Evolutionary conservation across 1,140 invertebrate genomes (phyloP).

Genomic region (Palaemon carinicauda): DNA sequence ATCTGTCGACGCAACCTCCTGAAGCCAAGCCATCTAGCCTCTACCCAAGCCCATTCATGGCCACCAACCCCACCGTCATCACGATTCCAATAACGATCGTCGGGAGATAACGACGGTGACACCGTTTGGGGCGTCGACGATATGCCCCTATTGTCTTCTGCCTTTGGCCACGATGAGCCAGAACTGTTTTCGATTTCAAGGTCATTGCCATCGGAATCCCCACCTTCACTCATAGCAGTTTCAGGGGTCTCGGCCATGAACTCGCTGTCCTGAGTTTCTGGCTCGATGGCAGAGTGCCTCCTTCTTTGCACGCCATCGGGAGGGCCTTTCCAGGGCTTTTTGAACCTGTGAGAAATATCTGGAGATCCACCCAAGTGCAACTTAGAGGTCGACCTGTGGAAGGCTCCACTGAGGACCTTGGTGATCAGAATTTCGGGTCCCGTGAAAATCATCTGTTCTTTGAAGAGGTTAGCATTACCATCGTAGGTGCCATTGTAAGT

Average conservation of each 20-base stretch:
- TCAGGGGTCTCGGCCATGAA: constrained; percentile 1
- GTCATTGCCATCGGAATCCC: constrained; percentile 15
- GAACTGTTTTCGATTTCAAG: not conserved
- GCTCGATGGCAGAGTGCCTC: constrained; percentile 29
- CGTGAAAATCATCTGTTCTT: constrained; percentile 34
- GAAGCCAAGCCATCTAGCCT: constrained; percentile 22
- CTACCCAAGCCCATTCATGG: constrained; percentile 45
- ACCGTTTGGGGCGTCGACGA: not conserved
- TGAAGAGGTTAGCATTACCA: constrained; percentile 51
- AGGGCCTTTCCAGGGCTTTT: not conserved
- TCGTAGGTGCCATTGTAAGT: constrained; percentile 40
- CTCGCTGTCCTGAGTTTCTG: constrained; percentile 21
- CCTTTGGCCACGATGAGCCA: constrained; percentile 18
- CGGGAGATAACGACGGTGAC: constrained; percentile 16
- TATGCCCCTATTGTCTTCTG: not conserved
- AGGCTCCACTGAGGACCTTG: constrained; percentile 9
- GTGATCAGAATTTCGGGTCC: constrained; percentile 30
- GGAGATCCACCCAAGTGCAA: too few relatives aligned
- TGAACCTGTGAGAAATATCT: not conserved
- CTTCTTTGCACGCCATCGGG: not conserved
- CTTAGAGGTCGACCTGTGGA: not conserved
- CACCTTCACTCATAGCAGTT: constrained; percentile 41
- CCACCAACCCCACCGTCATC: not conserved
- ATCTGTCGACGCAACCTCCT: constrained; percentile 17
- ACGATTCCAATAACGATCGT: constrained; percentile 21